phyloP scores from a whole-genome alignment of 2,888 invertebrate genomes.

The Erebia epiphron region DNA sequence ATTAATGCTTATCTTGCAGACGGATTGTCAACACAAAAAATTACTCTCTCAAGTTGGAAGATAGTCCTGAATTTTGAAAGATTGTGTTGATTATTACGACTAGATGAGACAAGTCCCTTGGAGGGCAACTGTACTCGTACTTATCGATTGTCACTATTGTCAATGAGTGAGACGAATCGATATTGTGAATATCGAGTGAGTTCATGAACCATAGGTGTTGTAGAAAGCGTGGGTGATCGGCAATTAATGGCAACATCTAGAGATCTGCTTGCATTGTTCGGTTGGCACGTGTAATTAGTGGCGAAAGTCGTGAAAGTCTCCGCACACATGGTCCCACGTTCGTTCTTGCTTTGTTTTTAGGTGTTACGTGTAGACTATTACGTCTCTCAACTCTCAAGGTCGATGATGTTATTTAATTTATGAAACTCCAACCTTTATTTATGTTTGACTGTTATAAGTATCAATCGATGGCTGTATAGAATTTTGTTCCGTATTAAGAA shows the following conservation, averaged over 20 bases:
- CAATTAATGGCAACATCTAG: conserved; percentile 70
- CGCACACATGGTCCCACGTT: conserved; percentile 30
- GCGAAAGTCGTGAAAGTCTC: conserved; percentile 76
- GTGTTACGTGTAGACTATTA: conserved; percentile 36
- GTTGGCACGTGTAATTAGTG: conserved; percentile 71
- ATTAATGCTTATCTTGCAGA: no score
- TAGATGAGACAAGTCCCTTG: background rate
- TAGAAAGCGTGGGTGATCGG: conserved; percentile 79
- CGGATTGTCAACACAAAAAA: no score
- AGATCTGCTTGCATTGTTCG: conserved; percentile 72
- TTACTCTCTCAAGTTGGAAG: no score
- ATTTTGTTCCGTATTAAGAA: background rate
- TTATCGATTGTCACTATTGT: conserved; percentile 16
- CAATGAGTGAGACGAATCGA: no score
- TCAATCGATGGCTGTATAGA: background rate
- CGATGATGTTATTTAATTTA: conserved; percentile 23
- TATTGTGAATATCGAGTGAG: conserved; percentile 34
- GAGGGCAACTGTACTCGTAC: conserved; percentile 21
- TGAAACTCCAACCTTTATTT: background rate
- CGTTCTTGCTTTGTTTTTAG: conserved; percentile 34
- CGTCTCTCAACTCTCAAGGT: conserved; percentile 38
- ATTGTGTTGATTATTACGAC: no score
- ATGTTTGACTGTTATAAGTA: background rate
- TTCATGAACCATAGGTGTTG: conserved; percentile 49
- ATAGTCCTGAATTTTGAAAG: no score